These are phyloP conservation scores for Crocidura indochinensis DNA, from an alignment of 2,797 vertebrate genomes.

Conservation along the genomic window DNA sequence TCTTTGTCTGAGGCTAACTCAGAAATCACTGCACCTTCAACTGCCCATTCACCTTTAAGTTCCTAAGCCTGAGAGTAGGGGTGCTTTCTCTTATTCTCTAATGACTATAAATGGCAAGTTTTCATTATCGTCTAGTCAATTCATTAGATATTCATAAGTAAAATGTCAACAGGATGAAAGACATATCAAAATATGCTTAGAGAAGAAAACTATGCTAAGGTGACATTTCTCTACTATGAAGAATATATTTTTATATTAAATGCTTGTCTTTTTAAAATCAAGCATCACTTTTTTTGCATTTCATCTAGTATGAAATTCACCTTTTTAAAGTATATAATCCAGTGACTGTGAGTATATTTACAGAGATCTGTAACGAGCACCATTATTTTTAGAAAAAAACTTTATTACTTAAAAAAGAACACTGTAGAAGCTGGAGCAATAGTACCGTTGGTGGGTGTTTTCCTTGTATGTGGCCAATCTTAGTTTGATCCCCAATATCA, in stretches of 20 bases:
- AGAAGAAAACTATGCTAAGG: not conserved
- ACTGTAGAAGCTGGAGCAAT: not conserved
- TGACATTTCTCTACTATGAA: not conserved
- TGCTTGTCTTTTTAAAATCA: slow-evolving; percentile 26
- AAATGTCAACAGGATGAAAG: slow-evolving; percentile 1
- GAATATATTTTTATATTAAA: slow-evolving; percentile 9
- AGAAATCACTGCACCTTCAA: no score
- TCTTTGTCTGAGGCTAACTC: no score
- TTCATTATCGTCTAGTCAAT: not conserved
- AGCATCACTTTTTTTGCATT: not conserved
- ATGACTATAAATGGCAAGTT: not conserved
- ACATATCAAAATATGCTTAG: not conserved
- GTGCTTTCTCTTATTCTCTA: no score
- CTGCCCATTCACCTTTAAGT: no score
- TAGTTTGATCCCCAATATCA: no score
- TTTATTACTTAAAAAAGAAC: slow-evolving; percentile 23
- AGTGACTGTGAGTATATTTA: not conserved
- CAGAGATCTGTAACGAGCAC: not conserved
- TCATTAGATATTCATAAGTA: not conserved
- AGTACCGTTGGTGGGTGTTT: no score
- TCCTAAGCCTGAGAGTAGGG: no score
- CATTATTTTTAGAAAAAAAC: slow-evolving; percentile 8
- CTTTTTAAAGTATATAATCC: not conserved
- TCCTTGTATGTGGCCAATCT: no score
- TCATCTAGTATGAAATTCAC: not conserved